Base-by-base conservation (phyloP, 2,888 invertebrate species). In the Aethes cnicana region DNA sequence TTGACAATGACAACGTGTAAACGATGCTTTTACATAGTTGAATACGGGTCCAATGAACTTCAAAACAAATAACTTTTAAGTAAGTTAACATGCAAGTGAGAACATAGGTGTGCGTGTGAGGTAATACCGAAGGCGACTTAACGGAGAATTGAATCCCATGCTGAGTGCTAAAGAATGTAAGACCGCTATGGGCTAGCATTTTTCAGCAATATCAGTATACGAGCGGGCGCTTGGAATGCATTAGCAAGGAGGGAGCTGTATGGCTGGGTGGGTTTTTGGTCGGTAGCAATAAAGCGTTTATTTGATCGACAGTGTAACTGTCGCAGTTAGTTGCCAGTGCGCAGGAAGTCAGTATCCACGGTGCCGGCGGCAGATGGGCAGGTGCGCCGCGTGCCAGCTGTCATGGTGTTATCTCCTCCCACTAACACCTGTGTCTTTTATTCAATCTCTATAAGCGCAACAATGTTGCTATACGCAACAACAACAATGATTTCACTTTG, bases 341-440 rank as follows among this genome's bases (percentile, higher is more conserved):
- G 47, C 36, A 58, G 37, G 49, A 53, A 47, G 30, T 53, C 42
- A 32, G 33, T 35, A 30, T 30, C 57, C 53, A 52, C 47, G 39
- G 54, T 53, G 56, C 53, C 57, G 56, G 43, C 49, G 64, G 68
- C 77, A 76, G 74, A 75, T 71, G 74, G 66, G 72, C 83, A 83
- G 81, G 80, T 81, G 82, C 54, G 47, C 61, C 73, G 69, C 67
- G 67, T 70, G 72, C 76, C 77, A 78, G 73, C 77, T 80, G 81
- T 70, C 76, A 63, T 50, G 47, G 47, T 52, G 59, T 62, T 65
- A 66, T 63, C 63, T 64, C 56, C 56, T 50, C 47, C 53, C 42
- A 26, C 47, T 58, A 61, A 62, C 59, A 56, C 58, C 64, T 67
- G 60, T 61, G 50, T 50, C 43, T 30, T 52, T 33, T 21, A 32